These are phyloP conservation scores for Gnatocerus cornutus DNA, from an alignment of 2,888 invertebrate genomes.

Conservation along the genomic window DNA sequence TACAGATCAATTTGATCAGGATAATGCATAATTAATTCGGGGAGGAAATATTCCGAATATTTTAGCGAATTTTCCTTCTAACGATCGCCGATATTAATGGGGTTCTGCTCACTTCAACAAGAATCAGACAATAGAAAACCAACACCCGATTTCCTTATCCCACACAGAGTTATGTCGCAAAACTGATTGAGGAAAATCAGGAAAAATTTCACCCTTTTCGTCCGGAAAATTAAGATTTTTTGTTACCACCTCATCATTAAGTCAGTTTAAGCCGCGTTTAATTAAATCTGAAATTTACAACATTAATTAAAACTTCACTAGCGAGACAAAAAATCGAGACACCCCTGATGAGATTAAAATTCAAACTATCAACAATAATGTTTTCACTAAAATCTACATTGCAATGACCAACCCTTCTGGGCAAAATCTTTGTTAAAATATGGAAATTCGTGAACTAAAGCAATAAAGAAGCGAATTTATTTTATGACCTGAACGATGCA, in stretches of 20 bases:
- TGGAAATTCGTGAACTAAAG: constrained; percentile 27
- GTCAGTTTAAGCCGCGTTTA: not conserved
- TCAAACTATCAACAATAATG: too few relatives aligned
- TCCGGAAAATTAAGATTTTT: not conserved
- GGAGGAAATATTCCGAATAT: constrained; percentile 37
- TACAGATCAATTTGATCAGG: constrained; percentile 24
- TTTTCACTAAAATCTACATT: not conserved
- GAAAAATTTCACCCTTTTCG: too few relatives aligned
- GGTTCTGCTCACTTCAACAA: constrained; percentile 19
- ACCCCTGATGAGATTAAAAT: too few relatives aligned
- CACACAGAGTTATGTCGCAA: too few relatives aligned
- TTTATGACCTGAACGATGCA: constrained; percentile 29
- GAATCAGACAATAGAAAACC: constrained; percentile 20
- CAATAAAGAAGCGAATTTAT: constrained; percentile 36
- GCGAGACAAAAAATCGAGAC: not conserved
- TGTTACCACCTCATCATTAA: not conserved
- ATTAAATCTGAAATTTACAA: constrained; percentile 1
- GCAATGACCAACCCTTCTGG: not conserved
- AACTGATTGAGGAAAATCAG: too few relatives aligned
- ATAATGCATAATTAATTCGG: constrained; percentile 39
- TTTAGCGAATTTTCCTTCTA: constrained; percentile 21
- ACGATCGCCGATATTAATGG: constrained; percentile 29
- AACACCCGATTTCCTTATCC: constrained; percentile 23
- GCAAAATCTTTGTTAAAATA: constrained; percentile 29
- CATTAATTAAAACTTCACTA: not conserved